Evolutionary conservation across 2,797 vertebrate genomes (phyloP), one percentile per base, ranked within the genome.

Genomic region (Sciaenops ocellatus): DNA sequence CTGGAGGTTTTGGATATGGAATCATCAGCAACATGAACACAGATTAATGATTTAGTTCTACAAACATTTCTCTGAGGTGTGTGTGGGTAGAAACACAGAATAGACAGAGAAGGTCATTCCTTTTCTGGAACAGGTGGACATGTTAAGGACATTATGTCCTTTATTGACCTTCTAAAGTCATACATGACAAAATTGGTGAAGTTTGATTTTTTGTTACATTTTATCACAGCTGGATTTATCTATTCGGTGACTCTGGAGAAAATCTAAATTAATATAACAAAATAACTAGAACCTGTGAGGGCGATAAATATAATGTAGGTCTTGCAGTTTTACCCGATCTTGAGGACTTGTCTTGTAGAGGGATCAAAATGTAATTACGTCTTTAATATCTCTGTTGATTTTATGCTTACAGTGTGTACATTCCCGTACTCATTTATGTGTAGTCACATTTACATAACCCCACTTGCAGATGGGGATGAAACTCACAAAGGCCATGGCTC

Each of bases 21-120:
- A 44, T 46, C 38, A 75, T 73, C 61, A 64, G 26, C 64, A 59
- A 67, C n/a, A 79, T 26, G 11, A 72, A 59, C 61, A 65, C n/a
- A 7, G 64, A 81, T 73, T 48, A 76, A 76, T 78, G 52, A 79
- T 83, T 81, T 42, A 66, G 69, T 67, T 69, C 52, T 44, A 28
- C 76, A 87, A 85, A 87, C 63, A 28, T 66, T 61, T 79, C n/a
- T 59, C 34, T 46, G 47, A 70, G 41, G 34, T 38, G 34, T 38
- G 34, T 38, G 34, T 38, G 34, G 34, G 8, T 9, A 38, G 8
- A 38, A 38, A 38, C 42, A 26, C 3, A 1, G 16, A 44, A 2
- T 17, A 34, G 10, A 3, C n/a, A 12, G 17, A 72, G 11, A 7
- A 42, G 30, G n/a, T 16, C 13, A n/a, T 18, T 20, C 10, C 17